phyloP scores from a whole-genome alignment of 2,113 vertebrate species.

The Boulengeromyrus knoepffleri region DNA sequence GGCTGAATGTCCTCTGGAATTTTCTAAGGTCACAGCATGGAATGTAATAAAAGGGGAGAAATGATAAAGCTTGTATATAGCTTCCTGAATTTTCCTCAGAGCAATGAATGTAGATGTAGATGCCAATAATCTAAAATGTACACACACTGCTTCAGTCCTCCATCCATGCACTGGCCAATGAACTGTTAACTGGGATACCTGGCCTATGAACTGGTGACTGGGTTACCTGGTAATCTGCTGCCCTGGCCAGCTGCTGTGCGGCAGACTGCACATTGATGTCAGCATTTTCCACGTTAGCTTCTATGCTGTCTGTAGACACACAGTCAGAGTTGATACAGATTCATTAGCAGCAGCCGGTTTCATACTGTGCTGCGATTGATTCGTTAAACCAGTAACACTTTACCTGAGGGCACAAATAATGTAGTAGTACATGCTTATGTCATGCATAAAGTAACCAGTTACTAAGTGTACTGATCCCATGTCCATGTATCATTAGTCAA shows the following conservation, averaged over 20 bases:
- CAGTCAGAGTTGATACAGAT: not conserved
- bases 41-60: not conserved
- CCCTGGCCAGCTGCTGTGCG: constrained; percentile 80
- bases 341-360: not conserved
- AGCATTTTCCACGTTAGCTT: constrained; percentile 88
- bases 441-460: not conserved
- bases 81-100: not conserved
- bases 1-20: not conserved
- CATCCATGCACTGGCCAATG: not conserved
- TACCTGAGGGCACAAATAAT: not conserved
- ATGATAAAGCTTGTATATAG: not conserved
- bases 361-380: not conserved
- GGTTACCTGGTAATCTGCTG: constrained; percentile 82
- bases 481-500: not conserved
- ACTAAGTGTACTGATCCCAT: not conserved
- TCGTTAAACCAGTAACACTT: not conserved
- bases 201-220: constrained; percentile 27
- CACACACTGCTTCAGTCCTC: not conserved
- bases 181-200: constrained; percentile 61
- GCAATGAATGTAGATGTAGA: not conserved
- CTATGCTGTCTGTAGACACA: constrained; percentile 85
- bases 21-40: not conserved
- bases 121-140: not conserved
- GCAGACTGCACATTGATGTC: constrained; percentile 79
- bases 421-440: not conserved